A percentile compares a stretch with the other conserved stretches of the same genome.
These are phyloP conservation scores for Branchellion lobata DNA, from an alignment of 2,888 invertebrate species.

Conservation along the genomic window DNA sequence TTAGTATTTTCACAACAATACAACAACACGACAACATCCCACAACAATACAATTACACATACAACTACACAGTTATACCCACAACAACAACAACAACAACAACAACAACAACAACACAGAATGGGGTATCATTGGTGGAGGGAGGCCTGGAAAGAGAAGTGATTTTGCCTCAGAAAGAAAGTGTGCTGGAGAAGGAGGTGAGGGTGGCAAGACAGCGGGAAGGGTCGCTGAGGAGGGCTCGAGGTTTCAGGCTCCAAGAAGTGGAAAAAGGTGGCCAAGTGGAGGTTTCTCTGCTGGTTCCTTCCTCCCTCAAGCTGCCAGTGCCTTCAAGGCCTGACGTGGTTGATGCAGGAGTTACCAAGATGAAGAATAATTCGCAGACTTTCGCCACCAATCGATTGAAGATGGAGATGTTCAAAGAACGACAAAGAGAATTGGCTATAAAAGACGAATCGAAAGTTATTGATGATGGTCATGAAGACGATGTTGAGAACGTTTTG, in stretches of 20 bases:
- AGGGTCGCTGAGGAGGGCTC: constrained; percentile 61
- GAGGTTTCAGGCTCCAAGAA: constrained; percentile 35
- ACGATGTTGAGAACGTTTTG: background rate
- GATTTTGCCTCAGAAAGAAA: constrained; percentile 57
- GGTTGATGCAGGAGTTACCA: constrained; percentile 45
- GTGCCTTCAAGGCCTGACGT: background rate
- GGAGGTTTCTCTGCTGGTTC: background rate
- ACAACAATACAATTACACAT: too few relatives aligned
- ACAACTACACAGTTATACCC: too few relatives aligned
- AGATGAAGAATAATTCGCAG: constrained; percentile 53
- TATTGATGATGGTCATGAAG: too few relatives aligned
- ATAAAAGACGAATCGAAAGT: constrained; percentile 64
- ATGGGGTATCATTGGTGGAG: too few relatives aligned
- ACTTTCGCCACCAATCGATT: constrained; percentile 70
- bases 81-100: too few relatives aligned
- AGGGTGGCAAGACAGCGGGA: constrained; percentile 65
- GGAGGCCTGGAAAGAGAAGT: constrained; percentile 38
- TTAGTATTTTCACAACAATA: too few relatives aligned
- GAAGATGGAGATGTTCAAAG: constrained; percentile 84
- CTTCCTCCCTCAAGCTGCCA: background rate
- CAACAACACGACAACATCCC: too few relatives aligned
- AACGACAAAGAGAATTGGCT: constrained; percentile 79
- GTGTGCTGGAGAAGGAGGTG: constrained; percentile 66
- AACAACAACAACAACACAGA: too few relatives aligned
- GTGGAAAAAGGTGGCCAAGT: background rate